A percentile compares a stretch with the other conserved stretches of the same genome.
These are phyloP conservation scores for Perithous albicinctus DNA, from an alignment of 2,888 invertebrate species.

Conservation along the genomic window DNA sequence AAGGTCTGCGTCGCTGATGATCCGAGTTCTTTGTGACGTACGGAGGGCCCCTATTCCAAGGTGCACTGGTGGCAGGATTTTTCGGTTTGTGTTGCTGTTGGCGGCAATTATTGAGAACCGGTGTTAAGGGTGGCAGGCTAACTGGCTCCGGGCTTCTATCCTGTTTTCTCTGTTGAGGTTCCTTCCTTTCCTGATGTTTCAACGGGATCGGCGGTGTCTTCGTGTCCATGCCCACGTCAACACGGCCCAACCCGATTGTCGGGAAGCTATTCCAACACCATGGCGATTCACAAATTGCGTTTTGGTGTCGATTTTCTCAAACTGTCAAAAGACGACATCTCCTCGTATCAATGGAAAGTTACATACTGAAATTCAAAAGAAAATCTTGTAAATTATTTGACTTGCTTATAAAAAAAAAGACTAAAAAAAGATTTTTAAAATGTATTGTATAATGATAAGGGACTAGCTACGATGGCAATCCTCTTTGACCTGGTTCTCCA, in stretches of 20 bases:
- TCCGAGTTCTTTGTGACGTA: slow-evolving; percentile 68
- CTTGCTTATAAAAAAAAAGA: no score
- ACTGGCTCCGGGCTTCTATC: slow-evolving; percentile 69
- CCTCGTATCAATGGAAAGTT: not conserved
- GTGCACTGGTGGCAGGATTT: slow-evolving; percentile 43
- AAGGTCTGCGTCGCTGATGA: slow-evolving; percentile 78
- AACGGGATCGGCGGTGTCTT: slow-evolving; percentile 82
- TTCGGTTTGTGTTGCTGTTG: slow-evolving; percentile 50
- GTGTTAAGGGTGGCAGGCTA: slow-evolving; percentile 81
- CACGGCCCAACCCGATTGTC: slow-evolving; percentile 48
- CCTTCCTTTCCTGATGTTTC: slow-evolving; percentile 80
- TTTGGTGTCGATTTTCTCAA: not conserved
- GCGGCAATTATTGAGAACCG: slow-evolving; percentile 74
- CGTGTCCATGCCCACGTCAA: slow-evolving; percentile 81
- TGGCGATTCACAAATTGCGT: slow-evolving; percentile 5
- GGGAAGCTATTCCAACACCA: slow-evolving; percentile 43
- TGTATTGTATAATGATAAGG: not conserved
- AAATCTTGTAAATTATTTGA: not conserved
- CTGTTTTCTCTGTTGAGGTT: slow-evolving; percentile 73
- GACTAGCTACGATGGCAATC: slow-evolving; percentile 17
- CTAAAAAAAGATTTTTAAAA: not conserved
- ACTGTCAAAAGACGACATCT: slow-evolving; percentile 20
- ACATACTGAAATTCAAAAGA: not conserved
- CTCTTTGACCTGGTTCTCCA: slow-evolving; percentile 61
- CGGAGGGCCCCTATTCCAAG: slow-evolving; percentile 62